phyloP scores from a whole-genome alignment of 1,140 invertebrate species.

The Aphelenchoides besseyi region DNA sequence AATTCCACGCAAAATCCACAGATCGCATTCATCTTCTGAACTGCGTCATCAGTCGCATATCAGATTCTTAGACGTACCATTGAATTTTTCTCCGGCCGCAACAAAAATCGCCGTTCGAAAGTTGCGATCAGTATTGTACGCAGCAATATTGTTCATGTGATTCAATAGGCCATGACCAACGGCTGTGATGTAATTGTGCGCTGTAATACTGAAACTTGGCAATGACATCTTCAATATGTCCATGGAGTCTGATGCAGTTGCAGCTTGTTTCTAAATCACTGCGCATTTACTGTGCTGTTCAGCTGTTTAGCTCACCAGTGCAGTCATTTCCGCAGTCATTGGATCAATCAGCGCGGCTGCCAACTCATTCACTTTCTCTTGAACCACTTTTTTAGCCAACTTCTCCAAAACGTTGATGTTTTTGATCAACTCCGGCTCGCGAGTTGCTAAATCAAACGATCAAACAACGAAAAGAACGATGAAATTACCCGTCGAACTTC shows the following conservation, averaged over 20 bases:
- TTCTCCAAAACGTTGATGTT: slow-evolving; percentile 32
- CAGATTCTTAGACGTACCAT: slow-evolving; percentile 27
- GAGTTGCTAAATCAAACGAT: neutral
- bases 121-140: slow-evolving; percentile 44
- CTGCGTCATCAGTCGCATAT: neutral
- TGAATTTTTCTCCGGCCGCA: slow-evolving; percentile 38
- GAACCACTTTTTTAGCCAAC: slow-evolving; percentile 40
- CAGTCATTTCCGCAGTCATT: slow-evolving; percentile 48
- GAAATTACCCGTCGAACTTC: slow-evolving; percentile 23
- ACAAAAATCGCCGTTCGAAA: slow-evolving; percentile 39
- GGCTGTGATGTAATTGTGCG: slow-evolving; percentile 49
- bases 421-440: slow-evolving; percentile 21
- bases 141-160: slow-evolving; percentile 46
- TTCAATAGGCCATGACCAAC: slow-evolving; percentile 52
- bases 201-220: slow-evolving; percentile 45
- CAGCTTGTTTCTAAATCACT: slow-evolving; percentile 20
- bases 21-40: slow-evolving; percentile 47
- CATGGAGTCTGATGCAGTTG: neutral
- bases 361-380: slow-evolving; percentile 39
- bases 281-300: neutral
- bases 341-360: slow-evolving; percentile 45
- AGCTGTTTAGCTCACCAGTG: slow-evolving; percentile 28
- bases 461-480: slow-evolving; percentile 26
- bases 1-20: slow-evolving; percentile 48
- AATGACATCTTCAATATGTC: slow-evolving; percentile 40